Evolutionary conservation across 2,797 vertebrate genomes (phyloP), one percentile per base, ranked within the genome.

Genomic region (Valencia hispanica): DNA sequence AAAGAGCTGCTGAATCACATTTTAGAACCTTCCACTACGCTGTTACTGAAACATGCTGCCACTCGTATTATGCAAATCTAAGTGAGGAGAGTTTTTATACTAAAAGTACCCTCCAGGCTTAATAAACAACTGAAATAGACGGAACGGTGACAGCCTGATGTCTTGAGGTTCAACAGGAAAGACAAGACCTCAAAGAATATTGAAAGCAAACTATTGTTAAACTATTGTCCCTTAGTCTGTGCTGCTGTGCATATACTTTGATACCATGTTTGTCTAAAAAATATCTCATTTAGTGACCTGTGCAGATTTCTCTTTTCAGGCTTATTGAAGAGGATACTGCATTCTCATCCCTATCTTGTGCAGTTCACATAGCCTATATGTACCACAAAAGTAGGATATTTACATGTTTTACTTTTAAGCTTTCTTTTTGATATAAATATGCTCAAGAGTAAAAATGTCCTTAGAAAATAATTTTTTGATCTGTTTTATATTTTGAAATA

Each of bases 1-100:
- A 78, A 55, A 84, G 70, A 77, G 79, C 30, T 34, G 48, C 50
- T 34, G 17, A 66, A 30, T 66, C 68, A 55, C 66, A 15, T 22
- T 73, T 36, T 25, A 32, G 43, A 78, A 66, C 73, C 36, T 11
- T 5, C 75, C 48, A 22, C 73, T 77, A 57, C 59, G 9, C 45
- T 74, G 17, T 68, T 74, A 27, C 45, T 75, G n/a, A 20, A 70
- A 72, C 68, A 72, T 15, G 8, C 39, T 57, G 73, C 32, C 6
- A 4, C 61, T 9, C 27, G 61, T 53, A 50, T 66, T 5, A 15
- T 27, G 43, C 15, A 8, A 27, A 63, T 72, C 59, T 57, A 4
- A 73, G 43, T 53, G 6, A 57, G 73, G 8, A 43, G 5, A n/a
- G 14, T 4, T 59, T 77, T 53, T 18, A 47, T 45, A 22, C 32